Percentiles rank a stretch among this genome's conserved stretches.
These are phyloP conservation scores for Morpho deidamia DNA, from an alignment of 2,888 invertebrate genomes.

Conservation along the genomic window DNA sequence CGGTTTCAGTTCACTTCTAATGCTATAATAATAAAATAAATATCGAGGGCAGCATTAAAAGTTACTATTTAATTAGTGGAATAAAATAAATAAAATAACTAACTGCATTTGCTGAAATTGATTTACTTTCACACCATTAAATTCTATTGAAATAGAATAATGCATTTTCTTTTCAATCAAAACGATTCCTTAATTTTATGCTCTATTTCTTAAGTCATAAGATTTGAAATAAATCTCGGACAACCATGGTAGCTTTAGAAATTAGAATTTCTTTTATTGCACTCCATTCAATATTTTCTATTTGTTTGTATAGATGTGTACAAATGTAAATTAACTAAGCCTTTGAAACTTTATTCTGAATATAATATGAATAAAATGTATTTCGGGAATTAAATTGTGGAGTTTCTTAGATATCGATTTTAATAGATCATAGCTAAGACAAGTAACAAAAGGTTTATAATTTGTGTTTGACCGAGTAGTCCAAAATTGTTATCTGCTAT, in stretches of 20 bases:
- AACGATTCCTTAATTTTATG: not conserved
- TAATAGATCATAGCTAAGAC: too few species aligned
- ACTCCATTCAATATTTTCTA: not conserved
- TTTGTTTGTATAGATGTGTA: not conserved
- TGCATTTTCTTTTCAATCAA: conserved; percentile 10
- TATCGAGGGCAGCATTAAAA: too few species aligned
- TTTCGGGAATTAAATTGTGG: too few species aligned
- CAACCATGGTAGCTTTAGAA: not conserved
- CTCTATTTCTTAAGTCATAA: not conserved
- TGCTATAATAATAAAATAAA: too few species aligned
- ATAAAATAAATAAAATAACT: not conserved
- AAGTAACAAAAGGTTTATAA: too few species aligned
- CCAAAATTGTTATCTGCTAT: too few species aligned
- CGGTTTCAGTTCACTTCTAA: too few species aligned
- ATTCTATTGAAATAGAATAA: conserved; percentile 16
- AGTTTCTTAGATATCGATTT: too few species aligned
- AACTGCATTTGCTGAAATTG: conserved; percentile 10
- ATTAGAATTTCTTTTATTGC: conserved; percentile 1
- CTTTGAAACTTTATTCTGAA: not conserved
- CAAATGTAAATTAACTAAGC: not conserved
- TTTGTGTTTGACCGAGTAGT: too few species aligned
- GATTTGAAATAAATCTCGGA: not conserved
- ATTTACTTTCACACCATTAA: conserved; percentile 20
- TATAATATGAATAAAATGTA: not conserved
- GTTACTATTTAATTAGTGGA: not conserved